Conservation (phyloP, 2,113 vertebrate genomes). For the Ondatra zibethicus region DNA sequence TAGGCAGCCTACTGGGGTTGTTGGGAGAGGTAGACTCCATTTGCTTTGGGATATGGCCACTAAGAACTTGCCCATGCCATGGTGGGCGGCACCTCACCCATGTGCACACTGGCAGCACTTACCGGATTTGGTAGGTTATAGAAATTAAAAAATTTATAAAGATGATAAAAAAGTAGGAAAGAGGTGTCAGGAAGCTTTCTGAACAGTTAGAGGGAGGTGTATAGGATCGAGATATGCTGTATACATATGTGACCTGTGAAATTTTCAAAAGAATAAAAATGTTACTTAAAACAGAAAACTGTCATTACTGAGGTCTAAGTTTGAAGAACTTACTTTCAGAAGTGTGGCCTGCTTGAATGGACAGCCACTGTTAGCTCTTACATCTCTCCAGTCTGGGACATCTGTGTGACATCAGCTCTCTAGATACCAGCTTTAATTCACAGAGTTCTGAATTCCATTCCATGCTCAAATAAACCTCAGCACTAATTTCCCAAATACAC, state of each 20-base stretch:
- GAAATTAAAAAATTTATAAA: too few species aligned
- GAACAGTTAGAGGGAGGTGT: too few species aligned
- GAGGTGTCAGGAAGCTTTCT: background rate
- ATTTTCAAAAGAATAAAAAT: background rate
- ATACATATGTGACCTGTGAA: background rate
- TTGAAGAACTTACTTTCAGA: conserved; percentile 5
- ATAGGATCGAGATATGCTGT: background rate
- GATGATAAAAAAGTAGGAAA: too few species aligned
- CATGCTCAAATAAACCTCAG: background rate
- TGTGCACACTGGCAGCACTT: background rate
- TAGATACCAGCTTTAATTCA: background rate
- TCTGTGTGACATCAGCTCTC: conserved; percentile 63
- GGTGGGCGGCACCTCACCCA: background rate
- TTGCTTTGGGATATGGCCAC: background rate
- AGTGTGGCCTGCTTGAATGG: background rate
- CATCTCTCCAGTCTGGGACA: background rate
- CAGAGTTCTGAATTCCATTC: conserved; percentile 63
- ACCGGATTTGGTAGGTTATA: background rate
- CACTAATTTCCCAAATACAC: background rate
- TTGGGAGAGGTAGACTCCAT: background rate
- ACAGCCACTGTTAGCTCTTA: background rate
- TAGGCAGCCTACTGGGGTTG: background rate
- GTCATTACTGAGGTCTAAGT: background rate
- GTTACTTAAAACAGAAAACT: background rate
- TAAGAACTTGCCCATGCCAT: background rate